Percentiles rank a stretch among this genome's conserved stretches.
Conservation (phyloP, 2,113 vertebrate genomes). For the Acanthisitta chloris region DNA sequence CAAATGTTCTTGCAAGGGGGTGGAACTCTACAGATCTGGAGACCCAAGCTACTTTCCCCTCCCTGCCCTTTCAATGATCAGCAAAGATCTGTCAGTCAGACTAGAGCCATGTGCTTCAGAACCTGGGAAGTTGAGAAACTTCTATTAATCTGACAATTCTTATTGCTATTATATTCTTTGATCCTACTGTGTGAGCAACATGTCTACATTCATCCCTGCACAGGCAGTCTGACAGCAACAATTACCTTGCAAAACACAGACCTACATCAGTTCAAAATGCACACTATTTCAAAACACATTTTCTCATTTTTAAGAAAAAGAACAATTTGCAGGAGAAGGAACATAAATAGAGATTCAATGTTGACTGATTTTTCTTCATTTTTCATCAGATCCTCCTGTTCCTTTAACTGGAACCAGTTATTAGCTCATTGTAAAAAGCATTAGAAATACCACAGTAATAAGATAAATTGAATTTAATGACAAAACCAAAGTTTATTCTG, state of each 20-base stretch:
- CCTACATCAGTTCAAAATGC: not conserved
- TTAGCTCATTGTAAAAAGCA: not conserved
- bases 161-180: not conserved
- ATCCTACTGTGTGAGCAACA: not conserved
- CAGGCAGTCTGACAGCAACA: not conserved
- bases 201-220: not conserved
- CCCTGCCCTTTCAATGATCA: not conserved
- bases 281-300: not conserved
- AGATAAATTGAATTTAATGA: not conserved
- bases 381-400: not conserved
- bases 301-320: not conserved
- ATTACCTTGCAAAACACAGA: not conserved
- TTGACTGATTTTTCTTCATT: not conserved
- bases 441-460: not conserved
- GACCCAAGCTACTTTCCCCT: not conserved
- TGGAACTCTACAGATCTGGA: not conserved
- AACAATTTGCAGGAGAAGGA: not conserved
- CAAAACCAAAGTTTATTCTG: not conserved
- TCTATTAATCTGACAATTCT: not conserved
- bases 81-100: not conserved
- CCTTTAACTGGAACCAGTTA: not conserved
- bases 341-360: not conserved
- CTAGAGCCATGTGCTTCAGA: not conserved
- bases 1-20: not conserved
- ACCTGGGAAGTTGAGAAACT: not conserved